Evolutionary conservation across 2,797 vertebrate species (phyloP), one percentile per base, ranked within the genome.

Genomic region (Peromyscus melanophrys): DNA sequence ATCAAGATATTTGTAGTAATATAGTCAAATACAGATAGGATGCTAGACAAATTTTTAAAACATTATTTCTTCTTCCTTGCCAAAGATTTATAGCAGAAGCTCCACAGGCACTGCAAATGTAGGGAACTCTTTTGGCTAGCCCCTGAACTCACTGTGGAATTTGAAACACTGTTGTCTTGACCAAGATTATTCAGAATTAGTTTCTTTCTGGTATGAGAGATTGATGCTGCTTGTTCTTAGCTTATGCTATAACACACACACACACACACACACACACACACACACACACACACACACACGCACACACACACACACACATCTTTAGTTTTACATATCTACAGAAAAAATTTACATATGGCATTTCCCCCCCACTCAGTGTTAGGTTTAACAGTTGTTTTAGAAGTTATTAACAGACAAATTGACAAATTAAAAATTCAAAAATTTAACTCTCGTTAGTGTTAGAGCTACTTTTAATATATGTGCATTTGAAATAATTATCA

Each of bases 371-470:
- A 95, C 46, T 87, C 57, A 90, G 83, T 77, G 82, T 96, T 96
- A 96, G 92, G 37, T 97, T 96, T 97, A 97, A 96, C 88, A 92
- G 95, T 96, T 98, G 93, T 97, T 97, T 97, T 85, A 94, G 92
- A 97, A 73, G 88, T 96, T 97, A 96, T 93, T 96, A 97, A 96
- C 89, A 96, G 96, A 83, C 82, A 97, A 97, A 96, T 81, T 61
- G 85, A 96, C 69, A 97, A 97, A 98, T 97, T 97, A 97, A 97
- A 96, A 94, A 96, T 97, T 97, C 84, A 96, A 95, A 92, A 97
- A 95, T 94, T 92, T 97, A 96, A 96, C 63, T 63, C 14, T 95
- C 46, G 57, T 97, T 97, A 97, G 94, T 89, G 76, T 94, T n/a
- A 92, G 69, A 90, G 84, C 86, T 95, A 92, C 65, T 94, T 95